Evolutionary conservation across 2,113 vertebrate species (phyloP).

Genomic region (Gnathonemus echidnorhynchus): DNA sequence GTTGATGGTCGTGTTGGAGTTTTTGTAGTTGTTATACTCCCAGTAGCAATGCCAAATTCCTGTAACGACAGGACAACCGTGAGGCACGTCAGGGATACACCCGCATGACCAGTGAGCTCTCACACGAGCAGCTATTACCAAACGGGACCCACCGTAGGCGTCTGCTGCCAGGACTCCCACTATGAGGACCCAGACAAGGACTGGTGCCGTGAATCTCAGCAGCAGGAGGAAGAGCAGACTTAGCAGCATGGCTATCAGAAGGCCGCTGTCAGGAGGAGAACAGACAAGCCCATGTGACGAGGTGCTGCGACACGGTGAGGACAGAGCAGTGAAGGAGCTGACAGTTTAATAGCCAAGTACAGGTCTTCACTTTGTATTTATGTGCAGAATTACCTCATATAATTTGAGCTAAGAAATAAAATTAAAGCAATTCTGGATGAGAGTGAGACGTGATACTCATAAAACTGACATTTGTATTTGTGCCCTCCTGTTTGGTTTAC

Average conservation of each 20-base stretch:
- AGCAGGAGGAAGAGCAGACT: conserved; percentile 78
- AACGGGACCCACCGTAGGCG: conserved; percentile 63
- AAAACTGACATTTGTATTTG: background rate
- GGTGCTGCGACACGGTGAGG: background rate
- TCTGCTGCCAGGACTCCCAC: conserved; percentile 63
- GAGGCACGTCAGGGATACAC: background rate
- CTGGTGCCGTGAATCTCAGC: conserved; percentile 66
- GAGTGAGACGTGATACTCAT: background rate
- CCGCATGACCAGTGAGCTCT: too few species aligned
- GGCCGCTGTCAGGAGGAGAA: conserved; percentile 49
- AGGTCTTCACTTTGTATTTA: background rate
- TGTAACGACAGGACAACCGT: conserved; percentile 29
- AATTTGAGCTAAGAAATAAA: background rate
- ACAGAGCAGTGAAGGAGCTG: background rate
- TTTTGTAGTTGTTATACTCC: conserved; percentile 60
- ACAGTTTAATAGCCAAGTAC: background rate
- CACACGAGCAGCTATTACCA: background rate
- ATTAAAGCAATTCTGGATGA: background rate
- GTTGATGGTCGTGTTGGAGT: conserved; percentile 43
- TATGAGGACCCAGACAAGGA: conserved; percentile 76
- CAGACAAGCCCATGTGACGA: background rate
- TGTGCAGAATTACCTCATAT: background rate
- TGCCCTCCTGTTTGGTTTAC: background rate
- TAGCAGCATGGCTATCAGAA: conserved; percentile 69
- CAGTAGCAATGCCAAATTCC: conserved; percentile 80